Evolutionary conservation across 2,113 vertebrate species (phyloP).

Genomic region (Brachyhypopomus occidentalis): DNA sequence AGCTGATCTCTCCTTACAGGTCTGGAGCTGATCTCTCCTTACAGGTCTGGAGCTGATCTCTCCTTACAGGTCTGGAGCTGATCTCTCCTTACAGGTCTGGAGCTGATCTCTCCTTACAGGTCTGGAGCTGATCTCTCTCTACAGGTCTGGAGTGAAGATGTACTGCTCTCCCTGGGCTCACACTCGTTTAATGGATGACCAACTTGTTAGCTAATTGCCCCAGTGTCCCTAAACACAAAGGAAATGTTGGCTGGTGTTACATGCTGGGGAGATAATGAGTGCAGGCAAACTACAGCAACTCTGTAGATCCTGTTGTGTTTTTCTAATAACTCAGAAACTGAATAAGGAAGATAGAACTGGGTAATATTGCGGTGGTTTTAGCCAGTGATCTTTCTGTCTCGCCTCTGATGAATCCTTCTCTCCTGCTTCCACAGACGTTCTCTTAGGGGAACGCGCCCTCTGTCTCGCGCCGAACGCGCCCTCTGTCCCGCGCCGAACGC

Average conservation of each 20-base stretch:
- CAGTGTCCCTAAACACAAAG: slow-evolving; percentile 80
- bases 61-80: no score
- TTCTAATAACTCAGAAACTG: background rate
- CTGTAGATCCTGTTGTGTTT: background rate
- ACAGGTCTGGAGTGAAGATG: slow-evolving; percentile 33
- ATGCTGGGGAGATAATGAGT: slow-evolving; percentile 78
- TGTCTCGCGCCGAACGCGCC: background rate
- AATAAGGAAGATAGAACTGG: slow-evolving; percentile 35
- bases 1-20: no score
- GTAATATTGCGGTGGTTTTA: background rate
- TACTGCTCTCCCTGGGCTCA: slow-evolving; percentile 70
- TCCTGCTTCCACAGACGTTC: background rate
- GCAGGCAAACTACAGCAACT: slow-evolving; percentile 66
- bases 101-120: no score
- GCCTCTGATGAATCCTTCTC: background rate
- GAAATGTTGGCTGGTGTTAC: slow-evolving; percentile 79
- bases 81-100: no score
- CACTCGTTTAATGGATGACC: slow-evolving; percentile 75
- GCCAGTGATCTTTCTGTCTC: background rate
- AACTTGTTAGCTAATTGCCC: slow-evolving; percentile 81
- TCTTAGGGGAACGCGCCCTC: no score
- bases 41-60: no score
- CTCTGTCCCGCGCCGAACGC: no score
- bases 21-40: no score
- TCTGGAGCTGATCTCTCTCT: no score